Conservation (phyloP, 2,797 vertebrate genomes). For the Aldrovandia affinis region DNA sequence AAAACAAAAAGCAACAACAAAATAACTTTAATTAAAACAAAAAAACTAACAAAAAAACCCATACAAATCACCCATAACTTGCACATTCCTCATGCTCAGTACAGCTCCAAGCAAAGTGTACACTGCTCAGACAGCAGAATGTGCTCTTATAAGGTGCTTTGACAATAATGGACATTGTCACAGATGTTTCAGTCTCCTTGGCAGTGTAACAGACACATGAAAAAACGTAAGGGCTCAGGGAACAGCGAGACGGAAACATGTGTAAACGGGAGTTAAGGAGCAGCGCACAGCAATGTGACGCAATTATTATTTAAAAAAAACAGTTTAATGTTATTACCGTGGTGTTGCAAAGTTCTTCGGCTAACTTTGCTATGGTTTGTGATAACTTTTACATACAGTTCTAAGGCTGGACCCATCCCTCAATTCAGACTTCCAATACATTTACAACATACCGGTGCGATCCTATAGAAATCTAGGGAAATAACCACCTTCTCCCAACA, state of each 20-base stretch:
- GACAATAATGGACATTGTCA: background rate
- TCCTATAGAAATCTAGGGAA: background rate
- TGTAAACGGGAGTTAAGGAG: background rate
- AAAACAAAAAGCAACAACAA: background rate
- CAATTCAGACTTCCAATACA: background rate
- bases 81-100: background rate
- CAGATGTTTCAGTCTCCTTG: background rate
- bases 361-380: background rate
- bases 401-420: background rate
- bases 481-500: background rate
- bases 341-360: background rate
- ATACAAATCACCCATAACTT: background rate
- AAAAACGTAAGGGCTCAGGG: background rate
- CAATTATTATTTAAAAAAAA: background rate
- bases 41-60: background rate
- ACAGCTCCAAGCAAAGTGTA: slow-evolving; percentile 1
- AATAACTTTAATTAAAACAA: background rate
- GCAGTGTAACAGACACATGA: background rate
- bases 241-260: background rate
- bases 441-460: background rate
- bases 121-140: background rate
- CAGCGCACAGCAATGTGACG: background rate
- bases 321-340: background rate
- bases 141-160: slow-evolving; percentile 1
- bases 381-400: background rate